phyloP scores from a whole-genome alignment of 2,888 invertebrate genomes.

The Xylota segnis region DNA sequence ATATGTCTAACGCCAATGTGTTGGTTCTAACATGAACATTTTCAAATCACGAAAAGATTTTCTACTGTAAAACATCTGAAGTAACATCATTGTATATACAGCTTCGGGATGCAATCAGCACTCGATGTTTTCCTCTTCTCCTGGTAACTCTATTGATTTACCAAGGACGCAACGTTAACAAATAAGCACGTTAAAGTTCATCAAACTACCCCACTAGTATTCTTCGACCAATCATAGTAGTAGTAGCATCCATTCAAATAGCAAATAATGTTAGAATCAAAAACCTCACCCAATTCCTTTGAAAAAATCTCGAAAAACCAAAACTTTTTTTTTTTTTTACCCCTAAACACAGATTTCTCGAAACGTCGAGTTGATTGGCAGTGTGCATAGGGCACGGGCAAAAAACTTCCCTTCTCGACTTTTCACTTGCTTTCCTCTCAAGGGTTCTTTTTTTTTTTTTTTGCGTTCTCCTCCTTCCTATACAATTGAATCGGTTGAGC shows the following conservation, averaged over 20 bases:
- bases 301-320: not conserved
- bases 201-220: not conserved
- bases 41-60: no score
- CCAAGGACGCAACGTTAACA: not conserved
- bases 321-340: conserved; percentile 7
- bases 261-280: conserved; percentile 44
- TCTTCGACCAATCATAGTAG: conserved; percentile 25
- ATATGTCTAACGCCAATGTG: no score
- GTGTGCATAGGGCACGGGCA: conserved; percentile 11
- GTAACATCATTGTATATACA: no score
- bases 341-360: conserved; percentile 36
- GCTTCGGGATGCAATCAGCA: no score
- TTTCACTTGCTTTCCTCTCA: conserved; percentile 35
- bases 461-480: not conserved
- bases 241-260: conserved; percentile 20
- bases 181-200: not conserved
- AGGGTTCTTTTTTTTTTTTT: not conserved
- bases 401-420: conserved; percentile 47
- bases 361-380: conserved; percentile 64
- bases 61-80: no score
- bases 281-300: conserved; percentile 11
- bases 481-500: conserved; percentile 67
- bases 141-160: not conserved
- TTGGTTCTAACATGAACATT: no score
- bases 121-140: not conserved